Base-by-base conservation (phyloP, 2,888 invertebrate genomes). In the Drosophila percnosoma region DNA sequence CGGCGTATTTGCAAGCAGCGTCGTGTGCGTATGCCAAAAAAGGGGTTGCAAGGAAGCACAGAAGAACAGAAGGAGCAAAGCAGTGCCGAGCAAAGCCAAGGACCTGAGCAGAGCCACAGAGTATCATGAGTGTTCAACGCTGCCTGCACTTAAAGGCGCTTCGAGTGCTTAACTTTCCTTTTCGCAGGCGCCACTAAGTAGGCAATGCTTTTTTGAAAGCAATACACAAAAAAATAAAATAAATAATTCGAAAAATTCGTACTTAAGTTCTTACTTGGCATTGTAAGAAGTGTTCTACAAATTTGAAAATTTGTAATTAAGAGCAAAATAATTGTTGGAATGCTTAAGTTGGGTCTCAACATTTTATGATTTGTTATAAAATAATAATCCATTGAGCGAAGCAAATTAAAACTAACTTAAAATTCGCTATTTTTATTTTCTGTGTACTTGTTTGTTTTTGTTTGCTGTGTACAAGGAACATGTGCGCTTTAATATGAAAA, bases 141-240 rank as follows among this genome's bases (percentile, higher is more conserved):
- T 38, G 51, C 48, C 68, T 61, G 73, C 78, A 82, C 79, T 76
- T 75, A 68, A 75, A 81, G 73, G 59, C 66, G 74, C 61, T 71
- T 79, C 75, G 62, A 87, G 87, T 76, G 76, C 80, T 87, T 66
- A 84, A 89, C 85, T 89, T 89, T 86, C 82, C 78, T 78, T 86
- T 86, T 86, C 83, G 69, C 27, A 51, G 59, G 80, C 85, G 77
- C 89, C 67, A 48, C 67, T 82, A 85, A 76, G 89, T 89, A 89
- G 85, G 90, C 90, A 87, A 89, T 67, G 75, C 61, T 78, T 89
- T 83, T 67, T 73, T 69, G 45, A 58, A 53, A 40, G 21, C 15
- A 42, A 48, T 11, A 57, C 34, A 33, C 57, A 31, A 18, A 42
- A 2, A 42, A 3, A 15, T 33, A 8, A 40, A 11, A 15, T 10